These are phyloP conservation scores for Chrysopilus asiliformis DNA, from an alignment of 2,888 invertebrate species.

Conservation along the genomic window DNA sequence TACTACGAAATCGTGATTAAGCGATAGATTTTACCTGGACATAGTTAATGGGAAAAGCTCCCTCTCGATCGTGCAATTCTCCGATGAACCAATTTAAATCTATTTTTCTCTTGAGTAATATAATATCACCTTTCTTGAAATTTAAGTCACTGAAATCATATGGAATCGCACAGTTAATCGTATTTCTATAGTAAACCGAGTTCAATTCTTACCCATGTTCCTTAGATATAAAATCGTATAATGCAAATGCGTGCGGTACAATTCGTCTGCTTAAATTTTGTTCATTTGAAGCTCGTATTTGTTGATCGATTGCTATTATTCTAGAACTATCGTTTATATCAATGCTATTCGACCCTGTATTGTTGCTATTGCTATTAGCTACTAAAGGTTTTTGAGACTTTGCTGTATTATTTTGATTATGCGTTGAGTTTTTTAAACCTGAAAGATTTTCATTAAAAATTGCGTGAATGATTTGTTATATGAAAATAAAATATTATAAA, in stretches of 20 bases:
- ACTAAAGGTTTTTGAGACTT: conserved; percentile 8
- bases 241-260: conserved; percentile 70
- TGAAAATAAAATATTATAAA: no score
- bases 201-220: conserved; percentile 53
- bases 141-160: conserved; percentile 71
- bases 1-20: no score
- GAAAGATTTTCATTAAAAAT: background rate
- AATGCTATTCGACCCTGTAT: conserved; percentile 5
- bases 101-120: conserved; percentile 62
- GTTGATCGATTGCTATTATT: conserved; percentile 7
- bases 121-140: conserved; percentile 75
- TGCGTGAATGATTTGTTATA: no score
- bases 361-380: conserved; percentile 2
- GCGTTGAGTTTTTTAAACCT: conserved; percentile 15
- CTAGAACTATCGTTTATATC: conserved; percentile 8
- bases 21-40: conserved; percentile 50
- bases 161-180: no score
- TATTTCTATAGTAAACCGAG: no score
- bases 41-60: conserved; percentile 74
- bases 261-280: conserved; percentile 7
- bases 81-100: conserved; percentile 82
- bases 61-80: conserved; percentile 61
- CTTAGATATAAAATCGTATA: conserved; percentile 75
- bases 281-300: conserved; percentile 6
- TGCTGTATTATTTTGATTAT: conserved; percentile 11